phyloP scores from a whole-genome alignment of 2,888 invertebrate species.

The Troilus luridus region DNA sequence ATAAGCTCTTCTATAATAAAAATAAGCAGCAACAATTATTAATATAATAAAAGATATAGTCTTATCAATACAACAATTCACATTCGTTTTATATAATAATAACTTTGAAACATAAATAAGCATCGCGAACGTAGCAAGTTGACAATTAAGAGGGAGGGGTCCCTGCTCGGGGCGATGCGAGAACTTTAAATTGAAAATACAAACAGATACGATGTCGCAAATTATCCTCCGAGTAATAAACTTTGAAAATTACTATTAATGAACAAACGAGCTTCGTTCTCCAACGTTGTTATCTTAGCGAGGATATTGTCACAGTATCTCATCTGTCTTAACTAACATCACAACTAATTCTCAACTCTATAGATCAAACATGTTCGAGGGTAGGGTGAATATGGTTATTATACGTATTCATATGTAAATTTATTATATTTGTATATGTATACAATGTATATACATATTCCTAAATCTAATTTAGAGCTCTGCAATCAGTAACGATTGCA shows the following conservation, averaged over 20 bases:
- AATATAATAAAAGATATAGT: background rate
- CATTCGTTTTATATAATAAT: background rate
- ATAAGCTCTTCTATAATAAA: too few species aligned
- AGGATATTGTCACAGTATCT: background rate
- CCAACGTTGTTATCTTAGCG: background rate
- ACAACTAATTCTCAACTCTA: background rate
- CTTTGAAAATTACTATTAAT: constrained; percentile 32
- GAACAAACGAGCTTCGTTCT: background rate
- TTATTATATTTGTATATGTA: background rate
- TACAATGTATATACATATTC: too few species aligned
- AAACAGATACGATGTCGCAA: constrained; percentile 23
- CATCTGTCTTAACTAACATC: background rate
- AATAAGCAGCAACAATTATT: too few species aligned
- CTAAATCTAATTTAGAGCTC: too few species aligned
- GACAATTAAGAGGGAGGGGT: background rate
- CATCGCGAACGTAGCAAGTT: background rate
- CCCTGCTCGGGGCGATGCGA: background rate
- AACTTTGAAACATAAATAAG: background rate
- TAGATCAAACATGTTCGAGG: background rate
- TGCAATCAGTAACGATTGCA: too few species aligned
- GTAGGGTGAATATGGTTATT: background rate
- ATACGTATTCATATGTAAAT: background rate
- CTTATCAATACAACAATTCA: background rate
- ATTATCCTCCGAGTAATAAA: background rate
- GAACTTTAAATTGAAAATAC: constrained; percentile 35